Evolutionary conservation across 1,140 invertebrate species (phyloP), one percentile per base, ranked within the genome.

Genomic region (Cydia strobilella): DNA sequence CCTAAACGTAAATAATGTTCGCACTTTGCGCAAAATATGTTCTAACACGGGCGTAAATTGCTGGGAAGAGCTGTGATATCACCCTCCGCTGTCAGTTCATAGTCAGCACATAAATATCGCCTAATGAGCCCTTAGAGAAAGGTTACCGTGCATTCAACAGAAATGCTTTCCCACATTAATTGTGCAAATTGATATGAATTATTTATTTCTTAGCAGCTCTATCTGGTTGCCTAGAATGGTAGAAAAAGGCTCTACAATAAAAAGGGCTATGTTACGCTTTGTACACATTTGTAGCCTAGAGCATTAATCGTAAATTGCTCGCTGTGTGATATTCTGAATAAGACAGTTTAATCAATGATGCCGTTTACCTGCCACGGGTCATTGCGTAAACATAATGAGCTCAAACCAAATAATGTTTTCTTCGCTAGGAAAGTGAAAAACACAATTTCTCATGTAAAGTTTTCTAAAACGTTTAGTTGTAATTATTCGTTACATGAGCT

Each of bases 81-180:
- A 74, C 54, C 63, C 71, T 73, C 31, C 75, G 59, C 66, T 78
- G 59, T 73, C 75, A 74, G 54, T 75, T 74, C 72, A 27, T 76
- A 73, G 74, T 72, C 74, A 72, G 62, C 74, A 79, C 75, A 85
- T 86, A 83, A 82, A 86, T 85, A 80, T 75, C 72, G 78, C 66
- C 71, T 87, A 86, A 88, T 88, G 80, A 86, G 79, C 80, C 81
- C 79, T 82, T 77, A 79, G 82, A 84, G 81, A 88, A 88, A 88
- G 83, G 83, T 88, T 85, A 84, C 75, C 74, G 80, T 77, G 81
- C 72, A 83, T 84, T 82, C 80, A 81, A 75, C 72, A 35, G 48
- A 75, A 73, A 72, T 73, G 75, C 78, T 76, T 88, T 88, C 85
- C 82, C 86, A 87, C 85, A 82, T 88, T 83, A 84, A 74, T 76